phyloP scores from a whole-genome alignment of 2,113 vertebrate genomes.

The Xenus cinereus region DNA sequence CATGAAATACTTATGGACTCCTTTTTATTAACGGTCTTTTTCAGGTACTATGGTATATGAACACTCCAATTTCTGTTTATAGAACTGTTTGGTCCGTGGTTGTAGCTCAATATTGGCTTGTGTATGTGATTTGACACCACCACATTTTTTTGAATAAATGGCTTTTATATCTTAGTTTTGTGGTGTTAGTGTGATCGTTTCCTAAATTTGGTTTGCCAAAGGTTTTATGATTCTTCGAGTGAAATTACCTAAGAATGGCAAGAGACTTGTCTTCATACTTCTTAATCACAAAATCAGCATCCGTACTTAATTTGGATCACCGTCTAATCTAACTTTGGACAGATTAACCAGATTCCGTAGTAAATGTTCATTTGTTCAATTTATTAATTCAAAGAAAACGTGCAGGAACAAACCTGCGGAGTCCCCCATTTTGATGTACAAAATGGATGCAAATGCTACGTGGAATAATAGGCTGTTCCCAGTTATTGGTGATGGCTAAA shows the following conservation, averaged over 20 bases:
- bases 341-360: background rate
- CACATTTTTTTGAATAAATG: slow-evolving; percentile 87
- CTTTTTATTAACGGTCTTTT: slow-evolving; percentile 79
- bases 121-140: slow-evolving; percentile 82
- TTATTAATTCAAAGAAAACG: background rate
- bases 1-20: slow-evolving; percentile 69
- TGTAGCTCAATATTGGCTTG: slow-evolving; percentile 76
- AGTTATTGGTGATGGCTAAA: background rate
- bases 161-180: slow-evolving; percentile 78
- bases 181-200: background rate
- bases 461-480: background rate
- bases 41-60: slow-evolving; percentile 79
- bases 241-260: background rate
- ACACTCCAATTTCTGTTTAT: slow-evolving; percentile 73
- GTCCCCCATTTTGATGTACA: background rate
- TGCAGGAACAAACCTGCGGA: background rate
- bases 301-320: background rate
- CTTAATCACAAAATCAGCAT: background rate
- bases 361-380: background rate
- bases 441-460: background rate
- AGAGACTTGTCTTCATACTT: background rate
- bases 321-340: background rate
- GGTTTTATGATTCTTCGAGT: background rate
- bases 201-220: background rate
- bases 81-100: slow-evolving; percentile 70